phyloP scores from a whole-genome alignment of 2,888 invertebrate species.

The Volucella bombylans region DNA sequence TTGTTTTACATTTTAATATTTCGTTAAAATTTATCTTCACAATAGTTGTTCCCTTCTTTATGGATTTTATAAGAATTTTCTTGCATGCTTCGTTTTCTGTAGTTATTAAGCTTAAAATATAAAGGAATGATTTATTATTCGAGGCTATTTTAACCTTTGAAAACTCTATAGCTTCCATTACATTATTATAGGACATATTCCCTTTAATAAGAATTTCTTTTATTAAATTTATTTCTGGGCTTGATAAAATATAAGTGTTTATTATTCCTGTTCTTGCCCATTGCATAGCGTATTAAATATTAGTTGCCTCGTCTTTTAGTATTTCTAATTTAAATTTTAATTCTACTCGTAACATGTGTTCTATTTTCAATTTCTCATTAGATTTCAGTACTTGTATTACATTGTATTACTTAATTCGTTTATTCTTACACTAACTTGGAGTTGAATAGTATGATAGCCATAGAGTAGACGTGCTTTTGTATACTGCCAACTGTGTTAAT shows the following conservation, averaged over 20 bases:
- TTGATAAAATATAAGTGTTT: conserved; percentile 69
- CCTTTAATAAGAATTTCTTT: conserved; percentile 55
- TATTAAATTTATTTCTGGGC: conserved; percentile 58
- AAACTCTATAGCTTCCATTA: conserved; percentile 60
- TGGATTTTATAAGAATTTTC: background rate
- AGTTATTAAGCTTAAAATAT: conserved; percentile 22
- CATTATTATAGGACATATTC: conserved; percentile 59
- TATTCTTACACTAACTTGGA: conserved; percentile 21
- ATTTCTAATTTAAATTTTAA: conserved; percentile 60
- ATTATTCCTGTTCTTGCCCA: conserved; percentile 64
- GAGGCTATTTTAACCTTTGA: conserved; percentile 56
- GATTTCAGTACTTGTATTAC: conserved; percentile 21
- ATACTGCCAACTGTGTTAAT: conserved; percentile 42
- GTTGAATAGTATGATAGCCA: conserved; percentile 43
- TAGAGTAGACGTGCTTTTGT: no score
- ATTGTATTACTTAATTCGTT: conserved; percentile 29
- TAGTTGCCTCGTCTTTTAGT: conserved; percentile 62
- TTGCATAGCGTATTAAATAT: conserved; percentile 62
- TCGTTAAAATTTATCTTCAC: no score
- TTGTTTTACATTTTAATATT: no score
- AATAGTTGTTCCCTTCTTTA: no score
- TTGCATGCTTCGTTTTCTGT: background rate
- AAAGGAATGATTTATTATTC: conserved; percentile 53
- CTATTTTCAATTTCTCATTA: conserved; percentile 26
- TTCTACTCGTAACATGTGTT: conserved; percentile 18